These are phyloP conservation scores for Notodonta dromedarius DNA, from an alignment of 2,888 invertebrate species.

Conservation along the genomic window DNA sequence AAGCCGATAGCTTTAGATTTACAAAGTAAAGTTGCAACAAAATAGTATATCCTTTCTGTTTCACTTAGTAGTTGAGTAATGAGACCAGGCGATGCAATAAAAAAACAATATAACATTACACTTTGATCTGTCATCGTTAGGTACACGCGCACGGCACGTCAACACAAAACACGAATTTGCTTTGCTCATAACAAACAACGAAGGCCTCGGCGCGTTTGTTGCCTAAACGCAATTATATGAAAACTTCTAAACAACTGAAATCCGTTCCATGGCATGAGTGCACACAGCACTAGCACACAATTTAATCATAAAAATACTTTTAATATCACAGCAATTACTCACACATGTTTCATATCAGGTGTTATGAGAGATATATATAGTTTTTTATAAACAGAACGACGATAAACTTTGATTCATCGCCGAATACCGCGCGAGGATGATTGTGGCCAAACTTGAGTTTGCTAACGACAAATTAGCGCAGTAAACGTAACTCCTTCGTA, in stretches of 20 bases:
- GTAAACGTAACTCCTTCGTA: conserved; percentile 15
- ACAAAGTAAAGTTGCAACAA: no score
- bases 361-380: background rate
- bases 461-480: conserved; percentile 16
- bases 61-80: no score
- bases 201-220: no score
- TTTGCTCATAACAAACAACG: no score
- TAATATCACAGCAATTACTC: background rate
- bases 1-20: no score
- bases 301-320: no score
- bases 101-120: no score
- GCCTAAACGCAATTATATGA: background rate
- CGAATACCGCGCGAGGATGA: background rate
- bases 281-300: background rate
- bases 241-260: background rate
- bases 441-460: conserved; percentile 7
- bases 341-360: background rate
- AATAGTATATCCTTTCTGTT: no score
- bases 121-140: no score
- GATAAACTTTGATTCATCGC: conserved; percentile 4
- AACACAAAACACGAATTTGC: no score
- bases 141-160: no score
- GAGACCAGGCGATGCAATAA: no score
- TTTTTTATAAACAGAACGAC: background rate
- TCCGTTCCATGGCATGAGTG: background rate